Evolutionary conservation across 2,113 vertebrate genomes (phyloP).

Genomic region (Tympanuchus pallidicinctus): DNA sequence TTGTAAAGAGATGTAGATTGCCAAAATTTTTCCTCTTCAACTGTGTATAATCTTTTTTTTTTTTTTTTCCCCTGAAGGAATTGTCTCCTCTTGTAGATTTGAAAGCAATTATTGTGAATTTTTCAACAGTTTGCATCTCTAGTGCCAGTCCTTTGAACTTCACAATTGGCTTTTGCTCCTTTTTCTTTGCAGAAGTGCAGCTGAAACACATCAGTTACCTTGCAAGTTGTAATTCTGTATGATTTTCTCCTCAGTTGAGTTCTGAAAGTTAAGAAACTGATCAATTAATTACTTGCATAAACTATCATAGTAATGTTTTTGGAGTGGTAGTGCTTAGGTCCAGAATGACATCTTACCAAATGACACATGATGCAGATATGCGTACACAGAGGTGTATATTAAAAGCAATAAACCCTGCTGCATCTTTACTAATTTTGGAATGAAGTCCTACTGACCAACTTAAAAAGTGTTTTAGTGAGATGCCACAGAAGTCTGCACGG

Average conservation of each 20-base stretch:
- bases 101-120: not conserved
- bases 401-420: not conserved
- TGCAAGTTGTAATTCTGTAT: not conserved
- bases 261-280: not conserved
- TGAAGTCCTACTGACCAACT: not conserved
- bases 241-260: not conserved
- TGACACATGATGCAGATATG: not conserved
- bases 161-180: not conserved
- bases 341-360: not conserved
- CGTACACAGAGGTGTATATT: rapidly evolving
- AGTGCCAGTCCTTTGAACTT: not conserved
- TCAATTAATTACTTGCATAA: not conserved
- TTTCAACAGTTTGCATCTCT: not conserved
- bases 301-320: not conserved
- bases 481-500: not conserved
- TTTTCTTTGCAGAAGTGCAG: not conserved
- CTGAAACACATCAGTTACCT: not conserved
- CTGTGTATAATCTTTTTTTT: not conserved
- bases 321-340: not conserved
- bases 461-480: not conserved
- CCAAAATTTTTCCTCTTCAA: not conserved
- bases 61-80: not conserved
- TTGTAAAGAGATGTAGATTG: not conserved
- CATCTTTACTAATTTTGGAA: not conserved
- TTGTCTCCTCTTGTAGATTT: not conserved